Evolutionary conservation across 2,797 vertebrate genomes (phyloP), one percentile per base, ranked within the genome.

Genomic region (Alauda arvensis): DNA sequence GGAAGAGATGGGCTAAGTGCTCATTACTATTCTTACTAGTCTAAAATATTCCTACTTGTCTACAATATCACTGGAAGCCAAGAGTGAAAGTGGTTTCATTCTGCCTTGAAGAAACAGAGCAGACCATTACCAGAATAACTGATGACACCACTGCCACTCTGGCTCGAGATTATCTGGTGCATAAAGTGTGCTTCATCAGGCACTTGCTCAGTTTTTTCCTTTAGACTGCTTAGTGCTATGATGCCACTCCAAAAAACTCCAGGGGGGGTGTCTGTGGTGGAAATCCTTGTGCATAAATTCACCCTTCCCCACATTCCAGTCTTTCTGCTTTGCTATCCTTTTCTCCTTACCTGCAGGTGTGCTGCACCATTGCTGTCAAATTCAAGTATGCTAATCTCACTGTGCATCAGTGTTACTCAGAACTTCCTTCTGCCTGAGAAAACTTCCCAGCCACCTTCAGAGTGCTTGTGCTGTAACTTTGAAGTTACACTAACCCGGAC

Each of bases 381-480:
- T 70, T 78, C 29, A 62, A 72, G 40, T 46, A 19, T 0, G 11
- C 19, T 80, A 53, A 92, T 86, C 84, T 83, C 4, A 0, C 15
- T 23, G 34, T 63, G 13, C 25, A 80, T 80, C 4, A 0, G 2
- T 56, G 52, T 88, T 81, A 76, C 34, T 91, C 59, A 82, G 43
- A 76, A n/a, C n/a, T 88, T 91, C 62, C 29, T 80, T 1, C 51
- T 65, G 59, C 40, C 52, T 72, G 48, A 83, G 88, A 66, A 83
- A 82, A 7, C 45, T 83, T 62, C 45, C 49, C 60, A 69, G 66
- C 12, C 21, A 12, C 56, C 21, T 72, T 76, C 72, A 81, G 61
- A 66, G 39, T 18, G 14, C 33, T 76, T 53, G 61, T 61, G 57
- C 16, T 67, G 31, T 60, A 53, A 39, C 69, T 91, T 33, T 76